Evolutionary conservation across 2,797 vertebrate species (phyloP).

Genomic region (Pogonophryne albipinna): DNA sequence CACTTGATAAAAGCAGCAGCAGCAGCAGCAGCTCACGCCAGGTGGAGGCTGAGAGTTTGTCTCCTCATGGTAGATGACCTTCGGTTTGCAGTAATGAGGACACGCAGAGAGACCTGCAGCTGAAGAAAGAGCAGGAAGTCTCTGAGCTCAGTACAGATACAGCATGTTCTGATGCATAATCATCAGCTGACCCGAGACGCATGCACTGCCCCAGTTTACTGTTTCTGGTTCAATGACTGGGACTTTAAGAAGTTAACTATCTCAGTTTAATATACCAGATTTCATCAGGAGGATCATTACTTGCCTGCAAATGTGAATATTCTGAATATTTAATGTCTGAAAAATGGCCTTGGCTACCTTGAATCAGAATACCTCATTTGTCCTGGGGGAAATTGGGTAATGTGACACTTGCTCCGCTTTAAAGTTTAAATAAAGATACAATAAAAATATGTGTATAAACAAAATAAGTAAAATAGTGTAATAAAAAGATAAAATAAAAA

Average conservation of each 20-base stretch:
- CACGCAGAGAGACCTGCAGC: conserved; percentile 43
- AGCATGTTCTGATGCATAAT: conserved; percentile 41
- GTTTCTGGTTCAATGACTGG: conserved; percentile 32
- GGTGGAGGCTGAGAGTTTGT: conserved; percentile 27
- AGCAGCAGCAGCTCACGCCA: conserved; percentile 13
- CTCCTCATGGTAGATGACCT: conserved; percentile 44
- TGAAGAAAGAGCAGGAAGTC: conserved; percentile 43
- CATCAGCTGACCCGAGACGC: conserved; percentile 41
- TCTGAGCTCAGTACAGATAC: conserved; percentile 43
- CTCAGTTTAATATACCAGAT: no score
- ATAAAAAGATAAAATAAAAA: no score
- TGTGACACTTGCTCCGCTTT: no score
- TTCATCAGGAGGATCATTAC: background rate
- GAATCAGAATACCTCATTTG: background rate
- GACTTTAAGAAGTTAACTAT: background rate
- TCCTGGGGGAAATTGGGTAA: no score
- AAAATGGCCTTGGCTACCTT: conserved; percentile 9
- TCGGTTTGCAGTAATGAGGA: conserved; percentile 59
- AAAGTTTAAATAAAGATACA: no score
- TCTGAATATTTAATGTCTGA: conserved; percentile 16
- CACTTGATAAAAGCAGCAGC: no score
- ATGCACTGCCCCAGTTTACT: conserved; percentile 59
- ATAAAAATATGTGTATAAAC: no score
- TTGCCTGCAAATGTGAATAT: background rate
- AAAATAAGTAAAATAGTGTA: no score